These are phyloP conservation scores for Salvelinus alpinus DNA, from an alignment of 2,113 vertebrate species.

Conservation along the genomic window DNA sequence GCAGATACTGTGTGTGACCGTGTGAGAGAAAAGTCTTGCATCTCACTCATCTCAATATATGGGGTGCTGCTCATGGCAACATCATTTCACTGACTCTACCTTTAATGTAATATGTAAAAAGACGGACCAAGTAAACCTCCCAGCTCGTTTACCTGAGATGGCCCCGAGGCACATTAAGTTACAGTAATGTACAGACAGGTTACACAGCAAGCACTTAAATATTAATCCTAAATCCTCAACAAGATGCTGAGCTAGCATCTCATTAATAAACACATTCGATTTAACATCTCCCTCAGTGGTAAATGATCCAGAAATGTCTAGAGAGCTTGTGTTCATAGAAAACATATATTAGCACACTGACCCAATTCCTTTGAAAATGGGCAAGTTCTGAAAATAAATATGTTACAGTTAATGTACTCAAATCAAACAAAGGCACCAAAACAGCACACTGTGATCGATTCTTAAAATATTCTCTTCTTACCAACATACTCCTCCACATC, in stretches of 20 bases:
- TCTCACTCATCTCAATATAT: too few relatives aligned
- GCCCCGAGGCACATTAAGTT: background rate
- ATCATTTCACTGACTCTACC: background rate
- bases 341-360: background rate
- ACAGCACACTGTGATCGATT: background rate
- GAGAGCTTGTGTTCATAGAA: background rate
- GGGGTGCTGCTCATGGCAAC: too few relatives aligned
- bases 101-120: constrained; percentile 16
- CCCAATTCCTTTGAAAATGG: background rate
- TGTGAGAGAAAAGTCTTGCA: too few relatives aligned
- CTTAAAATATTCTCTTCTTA: constrained; percentile 58
- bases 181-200: constrained; percentile 14
- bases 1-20: too few relatives aligned
- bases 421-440: background rate
- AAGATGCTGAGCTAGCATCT: background rate
- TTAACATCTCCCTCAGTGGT: background rate
- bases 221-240: constrained; percentile 15
- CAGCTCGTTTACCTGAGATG: background rate
- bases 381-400: background rate
- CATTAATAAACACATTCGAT: constrained; percentile 3
- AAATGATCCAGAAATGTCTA: background rate
- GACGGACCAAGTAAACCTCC: constrained; percentile 2
- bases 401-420: background rate
- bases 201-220: constrained; percentile 12
- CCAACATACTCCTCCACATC: constrained; percentile 88